Conservation (phyloP, 2,888 invertebrate genomes). For the Nowickia ferox region DNA sequence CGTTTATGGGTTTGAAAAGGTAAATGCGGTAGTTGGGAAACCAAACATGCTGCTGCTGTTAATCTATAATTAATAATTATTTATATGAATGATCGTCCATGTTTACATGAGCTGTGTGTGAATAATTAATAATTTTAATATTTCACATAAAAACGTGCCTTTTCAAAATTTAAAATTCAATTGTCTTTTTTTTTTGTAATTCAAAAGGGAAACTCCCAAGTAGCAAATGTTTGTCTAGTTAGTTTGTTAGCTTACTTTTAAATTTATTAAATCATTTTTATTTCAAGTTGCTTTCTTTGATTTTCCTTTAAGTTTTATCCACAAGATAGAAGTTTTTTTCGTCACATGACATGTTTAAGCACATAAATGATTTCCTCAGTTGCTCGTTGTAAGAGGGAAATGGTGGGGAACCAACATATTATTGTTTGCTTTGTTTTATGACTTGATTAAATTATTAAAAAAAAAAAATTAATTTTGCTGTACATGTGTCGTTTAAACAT, state of each 20-base stretch:
- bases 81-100: constrained; percentile 1
- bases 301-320: not conserved
- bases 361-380: not conserved
- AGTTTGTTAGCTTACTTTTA: not conserved
- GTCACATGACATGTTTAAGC: not conserved
- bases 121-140: constrained; percentile 28
- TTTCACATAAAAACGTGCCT: not conserved
- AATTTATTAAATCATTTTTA: not conserved
- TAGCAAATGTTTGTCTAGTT: not conserved
- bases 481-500: not conserved
- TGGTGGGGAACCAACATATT: not conserved
- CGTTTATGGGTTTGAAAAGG: constrained; percentile 16
- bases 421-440: constrained; percentile 39
- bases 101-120: constrained; percentile 14
- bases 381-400: not conserved
- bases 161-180: constrained; percentile 1
- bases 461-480: not conserved
- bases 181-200: not conserved
- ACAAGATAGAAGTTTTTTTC: not conserved
- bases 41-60: constrained; percentile 47
- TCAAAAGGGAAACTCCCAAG: constrained; percentile 2
- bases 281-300: not conserved
- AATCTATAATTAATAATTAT: constrained; percentile 43
- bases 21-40: constrained; percentile 58
- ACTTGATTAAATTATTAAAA: constrained; percentile 37